A percentile compares a stretch with the other conserved stretches of the same genome.
These are phyloP conservation scores for Sanderia malayensis DNA, from an alignment of 30 jellyfish, hydroid and myxozoan genomes.

Conservation along the genomic window DNA sequence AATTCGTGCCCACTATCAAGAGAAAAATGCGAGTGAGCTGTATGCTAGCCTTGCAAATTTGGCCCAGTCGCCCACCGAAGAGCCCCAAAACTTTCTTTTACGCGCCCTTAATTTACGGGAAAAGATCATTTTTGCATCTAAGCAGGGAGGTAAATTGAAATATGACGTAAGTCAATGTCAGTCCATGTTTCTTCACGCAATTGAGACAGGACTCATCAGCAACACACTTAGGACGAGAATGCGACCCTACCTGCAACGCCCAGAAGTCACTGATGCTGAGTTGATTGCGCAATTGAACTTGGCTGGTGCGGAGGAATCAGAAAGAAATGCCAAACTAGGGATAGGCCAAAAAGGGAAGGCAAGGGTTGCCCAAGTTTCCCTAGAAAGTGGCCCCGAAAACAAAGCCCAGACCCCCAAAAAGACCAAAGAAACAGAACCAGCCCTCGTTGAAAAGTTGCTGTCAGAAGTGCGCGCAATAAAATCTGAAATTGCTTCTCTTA, in stretches of 20 bases:
- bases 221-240: conserved; percentile 30
- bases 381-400: background rate
- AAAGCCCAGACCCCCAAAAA: conserved; percentile 1
- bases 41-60: conserved; percentile 21
- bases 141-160: conserved; percentile 18
- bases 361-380: conserved; percentile 14
- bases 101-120: conserved; percentile 39
- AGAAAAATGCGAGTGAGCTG: conserved; percentile 48
- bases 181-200: conserved; percentile 24
- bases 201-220: conserved; percentile 34
- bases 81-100: conserved; percentile 40
- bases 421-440: conserved; percentile 1
- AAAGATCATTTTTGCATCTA: background rate
- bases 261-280: conserved; percentile 18
- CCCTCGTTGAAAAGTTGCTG: conserved; percentile 3
- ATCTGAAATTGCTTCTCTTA: conserved; percentile 5
- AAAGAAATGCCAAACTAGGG: conserved; percentile 24
- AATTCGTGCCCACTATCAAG: conserved; percentile 42
- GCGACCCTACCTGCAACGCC: conserved; percentile 33
- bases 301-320: conserved; percentile 33
- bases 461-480: conserved; percentile 3
- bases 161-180: conserved; percentile 36
- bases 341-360: conserved; percentile 27
- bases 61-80: conserved; percentile 31
- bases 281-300: conserved; percentile 21